phyloP scores from a whole-genome alignment of 2,888 invertebrate genomes.

The Heliconius sara region DNA sequence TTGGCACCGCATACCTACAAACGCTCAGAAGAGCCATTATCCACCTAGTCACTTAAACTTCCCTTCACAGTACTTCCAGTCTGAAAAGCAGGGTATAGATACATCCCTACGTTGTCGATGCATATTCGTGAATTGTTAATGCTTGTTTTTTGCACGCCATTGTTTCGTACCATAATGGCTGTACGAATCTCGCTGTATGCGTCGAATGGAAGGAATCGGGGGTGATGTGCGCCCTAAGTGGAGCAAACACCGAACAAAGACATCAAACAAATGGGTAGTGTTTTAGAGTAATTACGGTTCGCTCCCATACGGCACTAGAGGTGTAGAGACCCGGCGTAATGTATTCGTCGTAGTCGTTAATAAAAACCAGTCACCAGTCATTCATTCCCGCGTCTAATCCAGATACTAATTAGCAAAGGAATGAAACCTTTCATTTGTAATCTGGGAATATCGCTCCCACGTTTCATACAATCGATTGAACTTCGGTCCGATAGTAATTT shows the following conservation, averaged over 20 bases:
- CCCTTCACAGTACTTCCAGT: slow-evolving; percentile 68
- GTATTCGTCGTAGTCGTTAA: slow-evolving; percentile 57
- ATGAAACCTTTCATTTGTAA: slow-evolving; percentile 43
- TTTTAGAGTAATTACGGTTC: slow-evolving; percentile 84
- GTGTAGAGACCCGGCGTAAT: slow-evolving; percentile 67
- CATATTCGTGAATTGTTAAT: slow-evolving; percentile 82
- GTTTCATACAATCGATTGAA: slow-evolving; percentile 25
- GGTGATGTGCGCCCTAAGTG: slow-evolving; percentile 81
- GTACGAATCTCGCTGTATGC: slow-evolving; percentile 76
- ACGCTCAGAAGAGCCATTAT: slow-evolving; percentile 56
- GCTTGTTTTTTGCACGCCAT: slow-evolving; percentile 80
- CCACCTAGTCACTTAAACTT: slow-evolving; percentile 68
- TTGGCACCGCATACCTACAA: slow-evolving; percentile 45
- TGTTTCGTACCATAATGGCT: slow-evolving; percentile 76
- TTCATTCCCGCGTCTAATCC: slow-evolving; percentile 49
- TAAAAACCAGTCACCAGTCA: slow-evolving; percentile 48
- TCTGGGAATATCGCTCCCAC: slow-evolving; percentile 32
- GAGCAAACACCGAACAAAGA: slow-evolving; percentile 83
- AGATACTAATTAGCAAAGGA: slow-evolving; percentile 49
- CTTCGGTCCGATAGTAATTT: slow-evolving; percentile 20
- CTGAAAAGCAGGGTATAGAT: slow-evolving; percentile 62
- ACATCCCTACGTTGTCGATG: slow-evolving; percentile 69
- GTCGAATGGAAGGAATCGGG: slow-evolving; percentile 75
- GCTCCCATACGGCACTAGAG: slow-evolving; percentile 80
- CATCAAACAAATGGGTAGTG: slow-evolving; percentile 84